A percentile compares a stretch with the other conserved stretches of the same genome.
Conservation (phyloP, 2,797 vertebrate genomes). For the Bradypodion pumilum region DNA sequence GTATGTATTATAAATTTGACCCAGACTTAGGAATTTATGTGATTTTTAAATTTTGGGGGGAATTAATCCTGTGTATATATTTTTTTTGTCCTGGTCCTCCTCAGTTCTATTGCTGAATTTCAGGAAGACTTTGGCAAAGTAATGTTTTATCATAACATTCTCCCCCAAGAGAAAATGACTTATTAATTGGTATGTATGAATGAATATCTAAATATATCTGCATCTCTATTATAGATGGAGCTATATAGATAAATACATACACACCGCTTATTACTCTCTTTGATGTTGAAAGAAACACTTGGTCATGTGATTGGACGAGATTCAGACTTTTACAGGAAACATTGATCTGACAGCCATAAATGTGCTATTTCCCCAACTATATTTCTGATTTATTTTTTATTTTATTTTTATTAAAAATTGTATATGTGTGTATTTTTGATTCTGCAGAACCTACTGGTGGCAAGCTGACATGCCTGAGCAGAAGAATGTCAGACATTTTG, state of each 20-base stretch:
- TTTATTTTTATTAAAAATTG: neutral
- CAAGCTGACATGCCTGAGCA: neutral
- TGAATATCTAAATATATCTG: neutral
- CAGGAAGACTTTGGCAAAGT: neutral
- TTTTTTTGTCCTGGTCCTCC: neutral
- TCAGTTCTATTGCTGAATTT: neutral
- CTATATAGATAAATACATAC: too few relatives aligned
- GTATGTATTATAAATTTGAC: neutral
- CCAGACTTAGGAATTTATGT: conserved; percentile 8
- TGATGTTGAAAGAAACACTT: neutral
- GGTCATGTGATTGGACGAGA: neutral
- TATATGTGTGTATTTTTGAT: neutral
- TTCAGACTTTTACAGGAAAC: neutral
- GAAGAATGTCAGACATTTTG: neutral
- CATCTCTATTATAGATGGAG: too few relatives aligned
- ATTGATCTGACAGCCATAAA: neutral
- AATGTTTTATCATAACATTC: neutral
- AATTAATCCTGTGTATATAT: neutral
- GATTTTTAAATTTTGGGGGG: neutral
- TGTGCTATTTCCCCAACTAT: conserved; percentile 25
- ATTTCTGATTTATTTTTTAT: neutral
- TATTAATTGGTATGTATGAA: neutral
- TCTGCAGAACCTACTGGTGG: neutral
- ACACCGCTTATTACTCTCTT: neutral
- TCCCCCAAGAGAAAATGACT: neutral